Evolutionary conservation across 2,888 invertebrate species (phyloP).

Genomic region (Mythimna pallens): DNA sequence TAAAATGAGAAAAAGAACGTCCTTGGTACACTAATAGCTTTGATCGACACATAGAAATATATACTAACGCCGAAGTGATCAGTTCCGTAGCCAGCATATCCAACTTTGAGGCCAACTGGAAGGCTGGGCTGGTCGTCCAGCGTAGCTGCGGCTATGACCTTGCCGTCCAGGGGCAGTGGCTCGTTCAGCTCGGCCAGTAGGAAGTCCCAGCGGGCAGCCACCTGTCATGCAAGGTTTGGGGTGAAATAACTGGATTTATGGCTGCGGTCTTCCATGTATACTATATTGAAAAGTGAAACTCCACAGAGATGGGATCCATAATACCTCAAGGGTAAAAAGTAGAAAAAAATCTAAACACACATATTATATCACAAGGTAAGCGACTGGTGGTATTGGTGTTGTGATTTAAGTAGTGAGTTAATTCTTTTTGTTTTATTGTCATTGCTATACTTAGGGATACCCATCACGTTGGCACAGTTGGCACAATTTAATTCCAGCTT

Average conservation of each 20-base stretch:
- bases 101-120: constrained; percentile 72
- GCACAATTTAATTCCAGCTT: not conserved
- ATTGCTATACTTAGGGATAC: not conserved
- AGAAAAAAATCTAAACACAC: too few relatives aligned
- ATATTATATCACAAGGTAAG: too few relatives aligned
- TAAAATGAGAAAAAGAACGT: too few relatives aligned
- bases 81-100: constrained; percentile 84
- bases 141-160: constrained; percentile 75
- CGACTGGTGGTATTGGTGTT: too few relatives aligned
- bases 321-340: too few relatives aligned
- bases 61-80: constrained; percentile 81
- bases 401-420: not conserved
- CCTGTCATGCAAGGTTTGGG: constrained; percentile 67
- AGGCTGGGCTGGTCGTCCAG: constrained; percentile 72
- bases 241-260: constrained; percentile 4
- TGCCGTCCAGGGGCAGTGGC: constrained; percentile 79
- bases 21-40: not conserved
- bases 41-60: not conserved
- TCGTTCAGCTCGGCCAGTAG: constrained; percentile 81
- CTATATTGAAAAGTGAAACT: not conserved
- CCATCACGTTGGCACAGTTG: too few relatives aligned
- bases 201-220: constrained; percentile 85
- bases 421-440: not conserved
- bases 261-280: not conserved
- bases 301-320: not conserved